phyloP scores from a whole-genome alignment of 2,797 vertebrate species.

The Onychomys leucogaster region DNA sequence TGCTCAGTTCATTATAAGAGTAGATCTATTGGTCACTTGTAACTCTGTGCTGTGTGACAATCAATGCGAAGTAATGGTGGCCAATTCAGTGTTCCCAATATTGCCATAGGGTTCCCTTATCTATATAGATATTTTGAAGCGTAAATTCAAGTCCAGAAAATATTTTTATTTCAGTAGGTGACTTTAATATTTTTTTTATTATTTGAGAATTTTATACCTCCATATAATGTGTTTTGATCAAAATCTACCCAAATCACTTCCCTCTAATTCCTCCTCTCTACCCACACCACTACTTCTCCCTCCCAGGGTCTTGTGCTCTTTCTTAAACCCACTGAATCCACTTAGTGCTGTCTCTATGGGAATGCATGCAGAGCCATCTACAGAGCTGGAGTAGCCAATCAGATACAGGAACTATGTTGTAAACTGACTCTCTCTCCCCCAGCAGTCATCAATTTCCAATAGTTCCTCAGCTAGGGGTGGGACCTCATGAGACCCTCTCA shows the following conservation, averaged over 20 bases:
- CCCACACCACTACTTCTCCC: neutral
- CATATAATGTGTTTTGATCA: neutral
- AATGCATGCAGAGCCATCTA: neutral
- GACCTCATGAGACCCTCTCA: neutral
- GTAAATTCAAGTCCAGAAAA: neutral
- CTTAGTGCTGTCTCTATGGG: neutral
- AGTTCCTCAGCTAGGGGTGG: neutral
- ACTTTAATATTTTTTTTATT: neutral
- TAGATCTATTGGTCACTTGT: neutral
- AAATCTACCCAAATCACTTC: neutral
- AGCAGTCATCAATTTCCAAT: neutral
- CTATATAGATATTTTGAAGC: neutral
- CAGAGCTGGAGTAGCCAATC: accelerated
- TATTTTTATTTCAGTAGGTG: neutral
- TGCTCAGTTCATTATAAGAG: neutral
- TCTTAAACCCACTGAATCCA: neutral
- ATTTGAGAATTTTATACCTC: neutral
- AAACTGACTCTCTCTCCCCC: neutral
- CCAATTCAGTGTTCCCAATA: neutral
- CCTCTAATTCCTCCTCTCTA: neutral
- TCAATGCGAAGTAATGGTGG: neutral
- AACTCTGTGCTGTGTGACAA: neutral
- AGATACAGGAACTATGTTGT: neutral
- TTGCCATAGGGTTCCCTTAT: neutral
- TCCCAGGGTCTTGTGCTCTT: neutral